phyloP scores from a whole-genome alignment of 2,797 vertebrate species.

The Periophthalmus magnuspinnatus region DNA sequence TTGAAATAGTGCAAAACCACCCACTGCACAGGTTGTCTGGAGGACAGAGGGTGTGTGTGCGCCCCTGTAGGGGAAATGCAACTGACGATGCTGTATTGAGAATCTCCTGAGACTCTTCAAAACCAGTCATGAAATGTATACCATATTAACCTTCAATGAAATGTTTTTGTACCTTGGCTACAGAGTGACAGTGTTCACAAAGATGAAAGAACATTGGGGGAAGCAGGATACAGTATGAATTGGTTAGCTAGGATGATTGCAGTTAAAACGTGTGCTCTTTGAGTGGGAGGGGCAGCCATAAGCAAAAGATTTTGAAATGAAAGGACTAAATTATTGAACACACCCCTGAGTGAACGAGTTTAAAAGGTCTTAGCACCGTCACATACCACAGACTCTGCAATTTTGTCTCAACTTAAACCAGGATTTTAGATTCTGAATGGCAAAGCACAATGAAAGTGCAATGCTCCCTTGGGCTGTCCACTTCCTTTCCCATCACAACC shows the following conservation, averaged over 20 bases:
- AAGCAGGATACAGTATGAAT: constrained; percentile 26
- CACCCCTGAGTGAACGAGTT: constrained; percentile 68
- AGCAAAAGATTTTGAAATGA: constrained; percentile 49
- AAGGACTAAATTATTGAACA: constrained; percentile 39
- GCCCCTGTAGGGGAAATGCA: constrained; percentile 41
- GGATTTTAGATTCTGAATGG: constrained; percentile 51
- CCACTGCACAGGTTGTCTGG: constrained; percentile 50
- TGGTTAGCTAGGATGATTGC: constrained; percentile 32
- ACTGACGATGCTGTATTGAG: constrained; percentile 47
- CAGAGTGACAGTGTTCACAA: constrained; percentile 18
- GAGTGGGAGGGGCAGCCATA: constrained; percentile 28
- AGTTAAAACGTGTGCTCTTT: constrained; percentile 21
- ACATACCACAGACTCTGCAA: constrained; percentile 50
- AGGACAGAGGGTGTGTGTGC: constrained; percentile 61
- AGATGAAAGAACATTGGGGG: constrained; percentile 17
- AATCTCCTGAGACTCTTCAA: constrained; percentile 18
- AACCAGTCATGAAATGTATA: constrained; percentile 21
- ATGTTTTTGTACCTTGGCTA: constrained; percentile 9
- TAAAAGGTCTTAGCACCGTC: constrained; percentile 70
- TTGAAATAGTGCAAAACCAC: constrained; percentile 79
- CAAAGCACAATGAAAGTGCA: constrained; percentile 74
- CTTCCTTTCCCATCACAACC: constrained; percentile 18
- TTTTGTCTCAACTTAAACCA: constrained; percentile 48
- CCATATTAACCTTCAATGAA: neutral
- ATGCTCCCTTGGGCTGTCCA: constrained; percentile 51